Conservation (phyloP, 2,113 vertebrate genomes). For the Brachyhypopomus occidentalis region DNA sequence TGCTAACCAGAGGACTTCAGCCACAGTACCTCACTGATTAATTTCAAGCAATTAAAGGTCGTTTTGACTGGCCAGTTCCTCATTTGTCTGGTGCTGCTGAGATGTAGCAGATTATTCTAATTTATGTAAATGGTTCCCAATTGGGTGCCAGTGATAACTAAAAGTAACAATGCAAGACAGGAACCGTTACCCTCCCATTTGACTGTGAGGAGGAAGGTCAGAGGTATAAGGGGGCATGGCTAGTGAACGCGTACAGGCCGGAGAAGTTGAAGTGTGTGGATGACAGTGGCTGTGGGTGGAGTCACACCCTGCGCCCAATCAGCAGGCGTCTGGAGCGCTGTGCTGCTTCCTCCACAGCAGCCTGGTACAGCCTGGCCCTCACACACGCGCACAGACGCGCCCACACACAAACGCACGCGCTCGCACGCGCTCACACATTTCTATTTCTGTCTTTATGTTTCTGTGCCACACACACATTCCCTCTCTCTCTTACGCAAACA, state of each 20-base stretch:
- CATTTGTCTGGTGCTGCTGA: neutral
- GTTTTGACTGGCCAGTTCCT: neutral
- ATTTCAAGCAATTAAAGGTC: too few species aligned
- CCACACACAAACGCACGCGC: neutral
- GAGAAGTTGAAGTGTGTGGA: neutral
- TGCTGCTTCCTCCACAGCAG: slow-evolving; percentile 16
- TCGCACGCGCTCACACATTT: neutral
- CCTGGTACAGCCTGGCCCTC: slow-evolving; percentile 42
- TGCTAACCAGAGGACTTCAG: too few species aligned
- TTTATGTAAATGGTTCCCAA: neutral
- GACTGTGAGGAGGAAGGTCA: neutral
- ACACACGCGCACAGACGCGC: neutral
- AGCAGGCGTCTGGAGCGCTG: slow-evolving; percentile 21
- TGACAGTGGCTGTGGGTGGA: neutral
- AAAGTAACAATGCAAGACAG: neutral
- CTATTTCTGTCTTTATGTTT: neutral
- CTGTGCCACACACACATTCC: neutral
- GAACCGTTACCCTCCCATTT: neutral
- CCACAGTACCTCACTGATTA: too few species aligned
- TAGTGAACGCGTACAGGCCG: neutral
- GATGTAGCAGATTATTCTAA: neutral
- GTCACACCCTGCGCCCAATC: slow-evolving; percentile 19
- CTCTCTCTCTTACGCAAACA: neutral
- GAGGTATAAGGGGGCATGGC: slow-evolving; percentile 18
- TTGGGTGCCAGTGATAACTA: neutral